Base-by-base conservation (phyloP, 1,140 invertebrate genomes). In the Drosophila yakuba region DNA sequence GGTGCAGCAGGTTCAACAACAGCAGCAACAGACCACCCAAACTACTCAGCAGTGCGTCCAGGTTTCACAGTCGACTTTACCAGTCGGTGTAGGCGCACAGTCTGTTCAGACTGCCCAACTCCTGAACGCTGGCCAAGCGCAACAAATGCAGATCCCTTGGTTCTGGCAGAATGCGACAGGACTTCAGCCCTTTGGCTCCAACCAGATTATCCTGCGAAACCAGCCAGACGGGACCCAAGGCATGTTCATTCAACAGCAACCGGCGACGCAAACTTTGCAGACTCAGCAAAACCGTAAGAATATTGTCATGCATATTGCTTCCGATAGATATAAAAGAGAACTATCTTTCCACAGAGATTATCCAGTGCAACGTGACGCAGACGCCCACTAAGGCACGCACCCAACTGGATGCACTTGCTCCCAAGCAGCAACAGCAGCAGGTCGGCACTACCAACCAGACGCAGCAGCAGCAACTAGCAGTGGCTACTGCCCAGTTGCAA, bases 231-330 rank as follows among this genome's bases (percentile, higher is more conserved):
- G 95, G 14, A 93, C 94, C 4, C 81, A 80, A 32, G 93, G 94
- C 51, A 97, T 98, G 96, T 97, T 97, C 78, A 97, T 98, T 94
- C 97, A 97, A 83, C 97, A 97, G 89, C 96, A 95, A 88, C 95
- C 96, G 0, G 71, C 93, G 50, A 92, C 92, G 52, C 84, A 88
- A 56, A 88, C 90, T 23, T 55, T 91, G 11, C 92, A 93, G 38
- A 75, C 90, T 5, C 90, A 90, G 43, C 90, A 84, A 51, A 91
- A 92, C 71, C 91, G 92, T 92, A 88, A 91, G 91, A 51, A 6
- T n/a, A 10, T 39, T 5, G 3, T 14, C 2, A 17, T 11, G 0
- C 32, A 5, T 75, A 58, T 73, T 74, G 47, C 74, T 43, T 48
- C 20, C 1, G 7, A 2, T 35, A 2, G 10, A 1, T 35, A 7